A percentile compares a stretch with the other conserved stretches of the same genome.
Conservation (phyloP, 53 echinoderm and acorn worm species). For the Glandiceps talaboti region DNA sequence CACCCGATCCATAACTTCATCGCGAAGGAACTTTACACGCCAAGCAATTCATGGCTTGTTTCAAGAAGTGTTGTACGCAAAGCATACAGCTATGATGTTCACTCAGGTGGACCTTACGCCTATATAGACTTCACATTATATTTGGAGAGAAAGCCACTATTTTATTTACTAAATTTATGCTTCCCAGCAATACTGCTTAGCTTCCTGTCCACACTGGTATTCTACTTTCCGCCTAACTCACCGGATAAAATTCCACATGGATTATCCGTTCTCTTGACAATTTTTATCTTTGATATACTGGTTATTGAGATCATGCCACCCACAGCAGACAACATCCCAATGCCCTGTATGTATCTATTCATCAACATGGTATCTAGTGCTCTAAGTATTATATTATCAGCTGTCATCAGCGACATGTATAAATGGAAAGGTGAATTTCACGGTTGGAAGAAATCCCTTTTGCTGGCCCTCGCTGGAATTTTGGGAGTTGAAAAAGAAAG, state of each 20-base stretch:
- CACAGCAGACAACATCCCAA: background rate
- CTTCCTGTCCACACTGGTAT: background rate
- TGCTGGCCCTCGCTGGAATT: background rate
- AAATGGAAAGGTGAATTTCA: background rate
- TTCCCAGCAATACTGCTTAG: background rate
- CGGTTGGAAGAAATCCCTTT: background rate
- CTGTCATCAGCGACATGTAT: background rate
- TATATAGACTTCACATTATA: background rate
- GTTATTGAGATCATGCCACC: background rate
- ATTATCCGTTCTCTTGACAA: background rate
- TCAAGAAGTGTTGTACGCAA: background rate
- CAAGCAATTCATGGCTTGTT: background rate
- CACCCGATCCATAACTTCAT: background rate
- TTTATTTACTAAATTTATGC: background rate
- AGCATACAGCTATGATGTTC: background rate
- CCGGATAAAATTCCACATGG: background rate
- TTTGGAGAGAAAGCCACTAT: background rate
- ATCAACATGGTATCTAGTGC: background rate
- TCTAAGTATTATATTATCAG: background rate
- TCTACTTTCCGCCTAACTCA: background rate
- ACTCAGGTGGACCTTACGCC: background rate
- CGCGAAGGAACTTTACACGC: background rate
- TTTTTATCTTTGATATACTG: background rate
- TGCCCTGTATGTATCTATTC: background rate
- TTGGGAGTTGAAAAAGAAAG: background rate